A percentile compares a stretch with the other conserved stretches of the same genome.
Conservation (phyloP, 2,113 vertebrate genomes). For the Holacanthus passer region DNA sequence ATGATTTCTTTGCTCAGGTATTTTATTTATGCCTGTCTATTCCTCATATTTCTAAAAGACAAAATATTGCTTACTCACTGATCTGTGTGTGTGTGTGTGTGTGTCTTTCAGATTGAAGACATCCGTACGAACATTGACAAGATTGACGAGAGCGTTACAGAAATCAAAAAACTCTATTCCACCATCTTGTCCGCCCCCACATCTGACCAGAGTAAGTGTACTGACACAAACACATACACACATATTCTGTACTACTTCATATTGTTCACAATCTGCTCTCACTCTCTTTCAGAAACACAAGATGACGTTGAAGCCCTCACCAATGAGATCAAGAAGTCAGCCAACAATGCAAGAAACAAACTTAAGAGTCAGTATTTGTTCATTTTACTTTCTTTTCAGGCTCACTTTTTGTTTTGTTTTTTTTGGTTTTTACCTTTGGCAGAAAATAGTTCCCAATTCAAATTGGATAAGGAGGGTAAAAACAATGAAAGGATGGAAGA, state of each 20-base stretch:
- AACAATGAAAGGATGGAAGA: background rate
- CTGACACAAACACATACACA: background rate
- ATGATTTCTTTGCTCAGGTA: constrained; percentile 95
- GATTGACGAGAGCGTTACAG: constrained; percentile 90
- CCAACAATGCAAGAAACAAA: constrained; percentile 93
- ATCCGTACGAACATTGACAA: constrained; percentile 92
- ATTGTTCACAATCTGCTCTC: background rate
- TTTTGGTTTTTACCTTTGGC: background rate
- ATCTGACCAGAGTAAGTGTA: constrained; percentile 90
- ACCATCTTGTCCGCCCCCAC: constrained; percentile 93
- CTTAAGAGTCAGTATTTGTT: constrained; percentile 88
- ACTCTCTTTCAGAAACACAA: constrained; percentile 88
- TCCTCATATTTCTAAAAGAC: background rate
- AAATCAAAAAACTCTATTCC: constrained; percentile 94
- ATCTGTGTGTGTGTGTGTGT: constrained; percentile 17
- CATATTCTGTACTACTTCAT: background rate
- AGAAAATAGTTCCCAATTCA: background rate
- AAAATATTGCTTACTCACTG: background rate
- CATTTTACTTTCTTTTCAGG: background rate
- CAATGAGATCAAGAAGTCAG: constrained; percentile 93
- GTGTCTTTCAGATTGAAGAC: constrained; percentile 89
- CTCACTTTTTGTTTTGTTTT: background rate
- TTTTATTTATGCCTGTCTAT: background rate
- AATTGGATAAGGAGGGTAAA: background rate
- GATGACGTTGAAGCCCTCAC: constrained; percentile 92